Conservation (phyloP, 2,113 vertebrate species). For the Hemibates koningsi region DNA sequence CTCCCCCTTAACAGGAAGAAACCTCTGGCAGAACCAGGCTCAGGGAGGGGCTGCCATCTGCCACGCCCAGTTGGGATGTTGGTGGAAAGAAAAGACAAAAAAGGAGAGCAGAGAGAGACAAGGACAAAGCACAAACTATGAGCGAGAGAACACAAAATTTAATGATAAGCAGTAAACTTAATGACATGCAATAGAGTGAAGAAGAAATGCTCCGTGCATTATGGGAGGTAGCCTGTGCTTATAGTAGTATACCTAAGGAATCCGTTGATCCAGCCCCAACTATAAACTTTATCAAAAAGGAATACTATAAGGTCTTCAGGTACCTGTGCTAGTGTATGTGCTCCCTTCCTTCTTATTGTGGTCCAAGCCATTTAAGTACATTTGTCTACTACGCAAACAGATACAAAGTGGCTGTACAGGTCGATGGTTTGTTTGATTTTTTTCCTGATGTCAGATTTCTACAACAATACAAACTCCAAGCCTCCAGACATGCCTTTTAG, state of each 20-base stretch:
- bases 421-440: neutral
- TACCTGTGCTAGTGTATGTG: neutral
- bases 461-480: neutral
- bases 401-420: neutral
- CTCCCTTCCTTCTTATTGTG: neutral
- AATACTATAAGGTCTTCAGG: neutral
- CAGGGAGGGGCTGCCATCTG: neutral
- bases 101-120: neutral
- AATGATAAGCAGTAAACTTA: neutral
- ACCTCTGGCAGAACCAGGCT: neutral
- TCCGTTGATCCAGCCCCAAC: neutral
- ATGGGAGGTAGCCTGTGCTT: neutral
- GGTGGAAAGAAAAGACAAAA: neutral
- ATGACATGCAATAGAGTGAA: neutral
- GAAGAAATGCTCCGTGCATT: neutral
- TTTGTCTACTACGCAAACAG: neutral
- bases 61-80: neutral
- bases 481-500: constrained; percentile 1
- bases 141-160: neutral
- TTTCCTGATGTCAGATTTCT: neutral
- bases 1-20: neutral
- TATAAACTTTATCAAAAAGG: neutral
- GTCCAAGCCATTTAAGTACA: neutral
- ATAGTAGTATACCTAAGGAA: neutral
- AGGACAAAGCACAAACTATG: neutral